A percentile compares a stretch with the other conserved stretches of the same genome.
Conservation (phyloP, 2,797 vertebrate genomes). For the Muraenolepis orangiensis region DNA sequence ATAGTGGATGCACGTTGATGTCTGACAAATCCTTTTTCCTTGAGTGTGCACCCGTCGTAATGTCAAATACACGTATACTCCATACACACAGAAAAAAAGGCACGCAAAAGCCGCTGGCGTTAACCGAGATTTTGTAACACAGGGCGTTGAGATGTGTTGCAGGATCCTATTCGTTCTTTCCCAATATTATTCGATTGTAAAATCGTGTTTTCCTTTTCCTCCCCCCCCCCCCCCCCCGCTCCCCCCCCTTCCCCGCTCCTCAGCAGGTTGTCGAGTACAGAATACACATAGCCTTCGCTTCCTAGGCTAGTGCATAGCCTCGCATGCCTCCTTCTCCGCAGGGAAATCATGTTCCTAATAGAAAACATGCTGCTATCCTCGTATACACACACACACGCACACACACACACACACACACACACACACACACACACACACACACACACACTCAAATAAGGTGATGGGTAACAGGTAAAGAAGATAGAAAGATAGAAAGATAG, state of each 20-base stretch:
- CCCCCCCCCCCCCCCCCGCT: constrained; percentile 56
- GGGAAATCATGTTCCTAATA: constrained; percentile 69
- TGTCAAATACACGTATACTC: constrained; percentile 26
- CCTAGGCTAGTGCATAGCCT: constrained; percentile 60
- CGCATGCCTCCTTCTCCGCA: constrained; percentile 45
- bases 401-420: neutral
- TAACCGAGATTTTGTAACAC: constrained; percentile 43
- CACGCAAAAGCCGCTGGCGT: neutral
- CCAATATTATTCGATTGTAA: constrained; percentile 63
- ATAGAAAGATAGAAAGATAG: neutral
- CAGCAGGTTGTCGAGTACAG: constrained; percentile 53
- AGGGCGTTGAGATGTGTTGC: constrained; percentile 41
- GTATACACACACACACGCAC: neutral
- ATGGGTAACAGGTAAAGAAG: no score
- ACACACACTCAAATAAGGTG: neutral
- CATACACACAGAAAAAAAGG: constrained; percentile 27
- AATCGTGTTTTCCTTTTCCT: constrained; percentile 54
- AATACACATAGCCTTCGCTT: constrained; percentile 61
- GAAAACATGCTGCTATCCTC: constrained; percentile 62
- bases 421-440: neutral
- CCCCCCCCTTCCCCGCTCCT: constrained; percentile 59
- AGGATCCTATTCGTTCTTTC: constrained; percentile 54
- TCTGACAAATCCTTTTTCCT: constrained; percentile 12
- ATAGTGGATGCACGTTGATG: neutral
- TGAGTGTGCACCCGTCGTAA: constrained; percentile 17